Base-by-base conservation (phyloP, 1,140 invertebrate species). In the Lepidotrigona ventralis region DNA sequence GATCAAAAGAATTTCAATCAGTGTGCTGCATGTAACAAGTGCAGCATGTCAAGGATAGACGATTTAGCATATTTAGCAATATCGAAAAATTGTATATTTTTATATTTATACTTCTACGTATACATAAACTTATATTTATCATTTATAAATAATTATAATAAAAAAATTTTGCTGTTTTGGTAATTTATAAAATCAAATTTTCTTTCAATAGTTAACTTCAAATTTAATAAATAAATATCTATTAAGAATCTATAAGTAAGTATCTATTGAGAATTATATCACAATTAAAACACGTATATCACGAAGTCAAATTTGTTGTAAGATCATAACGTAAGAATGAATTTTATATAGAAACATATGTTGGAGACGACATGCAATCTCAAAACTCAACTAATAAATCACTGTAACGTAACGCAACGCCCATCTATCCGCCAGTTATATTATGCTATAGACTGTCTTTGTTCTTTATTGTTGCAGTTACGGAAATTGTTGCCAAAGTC, bases 1-100 rank as follows among this genome's bases (percentile, higher is more conserved):
- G 51, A 56, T 54, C 64, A 46, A 69, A 69, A 56, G 51, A 54
- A 39, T 79, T 79, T 15, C 64, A 68, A 60, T 39, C 73, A 75
- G 39, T 15, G 33, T 9, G 14, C 21, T 19, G 3, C 29, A 19
- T 75, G 29, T 51, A 76, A 66, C 23, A 64, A 39, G n/a, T n/a
- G n/a, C n/a, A n/a, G n/a, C n/a, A n/a, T 53, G 46, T 68, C n/a
- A 68, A 77, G 63, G 53, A 46, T 23, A 73, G 68, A 75, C 74
- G 73, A 79, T n/a, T n/a, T n/a, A 72, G 39, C 6, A 60, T n/a
- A 60, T 60, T 60, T 14, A 60, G n/a, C 14, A 60, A 60, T n/a
- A 46, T 54, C 6, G 14, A 54, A 54, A 54, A 54, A 54, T 54
- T 0, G 2, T 54, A 2, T 54, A 14, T 54, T 14, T 15, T 54